These are phyloP conservation scores for Meriones unguiculatus DNA, from an alignment of 2,113 vertebrate genomes.

Conservation along the genomic window DNA sequence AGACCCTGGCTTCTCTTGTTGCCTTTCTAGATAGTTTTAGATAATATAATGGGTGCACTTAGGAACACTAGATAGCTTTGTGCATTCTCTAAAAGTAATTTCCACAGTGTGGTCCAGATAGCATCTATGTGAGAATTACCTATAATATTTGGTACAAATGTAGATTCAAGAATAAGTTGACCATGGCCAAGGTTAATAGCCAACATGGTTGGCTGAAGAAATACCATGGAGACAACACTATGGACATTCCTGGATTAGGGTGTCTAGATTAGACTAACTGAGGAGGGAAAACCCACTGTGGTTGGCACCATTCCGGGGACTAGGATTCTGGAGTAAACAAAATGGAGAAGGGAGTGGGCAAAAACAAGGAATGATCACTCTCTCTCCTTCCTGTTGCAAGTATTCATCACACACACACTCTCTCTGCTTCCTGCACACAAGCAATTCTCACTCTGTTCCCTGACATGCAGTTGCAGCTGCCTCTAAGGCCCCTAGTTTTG, in stretches of 20 bases:
- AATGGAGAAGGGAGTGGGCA: neutral
- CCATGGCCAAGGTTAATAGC: neutral
- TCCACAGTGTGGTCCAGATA: neutral
- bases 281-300: neutral
- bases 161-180: neutral
- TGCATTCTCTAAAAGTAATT: neutral
- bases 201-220: neutral
- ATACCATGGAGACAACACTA: neutral
- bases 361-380: neutral
- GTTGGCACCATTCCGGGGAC: neutral
- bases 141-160: neutral
- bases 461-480: neutral
- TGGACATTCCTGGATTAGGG: neutral
- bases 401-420: neutral
- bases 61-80: neutral
- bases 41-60: neutral
- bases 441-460: neutral
- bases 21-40: neutral
- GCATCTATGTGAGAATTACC: neutral
- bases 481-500: neutral
- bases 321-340: neutral
- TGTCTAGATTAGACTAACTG: neutral
- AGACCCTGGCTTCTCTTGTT: fast-evolving
- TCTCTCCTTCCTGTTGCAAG: neutral
- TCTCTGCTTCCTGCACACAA: neutral